Conservation (phyloP, 2,113 vertebrate genomes). For the Telmatochromis sp. region DNA sequence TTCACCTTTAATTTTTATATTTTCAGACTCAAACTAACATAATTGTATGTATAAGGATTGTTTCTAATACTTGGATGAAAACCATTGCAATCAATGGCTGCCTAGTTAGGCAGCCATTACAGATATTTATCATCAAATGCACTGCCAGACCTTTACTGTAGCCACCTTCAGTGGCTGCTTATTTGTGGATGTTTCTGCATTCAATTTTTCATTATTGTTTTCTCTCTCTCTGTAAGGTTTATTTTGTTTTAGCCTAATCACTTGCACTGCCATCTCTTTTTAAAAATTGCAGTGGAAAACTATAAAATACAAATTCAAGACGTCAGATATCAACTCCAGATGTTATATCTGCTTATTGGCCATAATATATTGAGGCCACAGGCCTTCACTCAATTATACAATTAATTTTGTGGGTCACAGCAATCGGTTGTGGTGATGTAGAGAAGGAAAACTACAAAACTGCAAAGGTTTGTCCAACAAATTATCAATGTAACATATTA, state of each 20-base stretch:
- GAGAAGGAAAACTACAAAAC: neutral
- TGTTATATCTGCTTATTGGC: neutral
- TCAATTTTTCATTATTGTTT: neutral
- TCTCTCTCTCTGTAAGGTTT: neutral
- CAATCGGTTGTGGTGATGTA: neutral
- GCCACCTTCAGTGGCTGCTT: neutral
- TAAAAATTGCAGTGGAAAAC: neutral
- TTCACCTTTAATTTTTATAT: neutral
- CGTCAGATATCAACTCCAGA: neutral
- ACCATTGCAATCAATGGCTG: neutral
- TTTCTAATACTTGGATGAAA: neutral
- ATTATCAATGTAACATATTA: neutral
- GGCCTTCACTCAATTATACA: neutral
- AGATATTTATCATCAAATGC: neutral
- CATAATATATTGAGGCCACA: neutral
- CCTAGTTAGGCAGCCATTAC: neutral
- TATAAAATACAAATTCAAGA: neutral
- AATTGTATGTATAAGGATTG: neutral
- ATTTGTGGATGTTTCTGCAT: neutral
- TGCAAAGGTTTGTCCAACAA: neutral
- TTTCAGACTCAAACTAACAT: neutral
- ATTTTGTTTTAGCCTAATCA: neutral
- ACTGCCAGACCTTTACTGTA: neutral
- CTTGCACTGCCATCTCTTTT: neutral
- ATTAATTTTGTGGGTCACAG: neutral